A percentile compares a stretch with the other conserved stretches of the same genome.
Conservation (phyloP, 2,113 vertebrate genomes). For the Etheostoma spectabile region DNA sequence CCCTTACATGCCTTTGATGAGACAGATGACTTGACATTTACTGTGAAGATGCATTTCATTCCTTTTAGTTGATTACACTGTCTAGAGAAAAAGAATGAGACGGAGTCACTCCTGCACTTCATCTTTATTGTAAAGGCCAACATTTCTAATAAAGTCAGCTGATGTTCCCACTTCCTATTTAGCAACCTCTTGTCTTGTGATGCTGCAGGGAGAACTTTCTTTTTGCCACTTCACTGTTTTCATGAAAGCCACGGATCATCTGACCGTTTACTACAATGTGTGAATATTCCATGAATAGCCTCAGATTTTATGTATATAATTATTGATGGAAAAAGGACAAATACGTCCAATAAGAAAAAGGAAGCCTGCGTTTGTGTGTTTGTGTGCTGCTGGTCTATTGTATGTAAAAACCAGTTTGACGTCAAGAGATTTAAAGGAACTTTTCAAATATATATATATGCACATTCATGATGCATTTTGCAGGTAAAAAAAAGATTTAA, state of each 20-base stretch:
- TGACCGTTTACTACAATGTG: conserved; percentile 43
- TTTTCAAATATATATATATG: not conserved
- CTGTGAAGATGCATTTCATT: not conserved
- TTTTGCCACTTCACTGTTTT: conserved; percentile 69
- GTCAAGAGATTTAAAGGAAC: not conserved
- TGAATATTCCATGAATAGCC: not conserved
- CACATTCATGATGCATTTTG: no score
- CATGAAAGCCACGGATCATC: conserved; percentile 42
- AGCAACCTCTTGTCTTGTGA: conserved; percentile 58
- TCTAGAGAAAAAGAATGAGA: not conserved
- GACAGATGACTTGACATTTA: not conserved
- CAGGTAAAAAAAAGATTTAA: not conserved
- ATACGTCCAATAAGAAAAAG: not conserved
- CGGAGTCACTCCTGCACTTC: not conserved
- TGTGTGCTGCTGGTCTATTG: not conserved
- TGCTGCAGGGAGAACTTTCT: conserved; percentile 61
- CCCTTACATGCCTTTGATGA: conserved; percentile 10
- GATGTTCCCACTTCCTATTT: conserved; percentile 63
- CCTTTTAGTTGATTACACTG: not conserved
- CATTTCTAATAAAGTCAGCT: conserved; percentile 35
- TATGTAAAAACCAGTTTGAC: not conserved
- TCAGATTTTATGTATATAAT: not conserved
- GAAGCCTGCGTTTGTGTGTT: not conserved
- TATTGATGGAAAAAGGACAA: not conserved
- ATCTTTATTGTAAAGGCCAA: conserved; percentile 41